Percentiles rank a stretch among this genome's conserved stretches.
Evolutionary conservation across 2,797 vertebrate species (phyloP).

Genomic region (Rhinella marina): DNA sequence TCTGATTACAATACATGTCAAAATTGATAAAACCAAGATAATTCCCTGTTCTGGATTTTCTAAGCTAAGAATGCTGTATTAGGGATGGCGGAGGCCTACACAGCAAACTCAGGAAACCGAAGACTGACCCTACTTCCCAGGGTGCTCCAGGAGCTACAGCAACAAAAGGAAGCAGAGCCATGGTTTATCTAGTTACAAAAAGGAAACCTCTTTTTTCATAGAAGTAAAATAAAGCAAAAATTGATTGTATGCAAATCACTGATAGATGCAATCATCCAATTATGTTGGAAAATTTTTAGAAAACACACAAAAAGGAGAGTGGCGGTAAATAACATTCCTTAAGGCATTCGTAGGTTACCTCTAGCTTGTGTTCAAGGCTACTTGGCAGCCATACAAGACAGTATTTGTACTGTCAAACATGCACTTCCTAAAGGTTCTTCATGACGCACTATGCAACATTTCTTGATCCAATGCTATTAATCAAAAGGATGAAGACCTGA

Average conservation of each 20-base stretch:
- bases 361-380: background rate
- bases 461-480: background rate
- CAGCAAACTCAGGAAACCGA: background rate
- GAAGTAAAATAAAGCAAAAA: background rate
- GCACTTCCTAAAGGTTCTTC: background rate
- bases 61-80: background rate
- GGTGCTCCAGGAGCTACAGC: background rate
- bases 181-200: background rate
- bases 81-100: background rate
- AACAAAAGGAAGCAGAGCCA: background rate
- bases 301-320: background rate
- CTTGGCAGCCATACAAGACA: background rate
- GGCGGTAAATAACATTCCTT: background rate
- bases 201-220: background rate
- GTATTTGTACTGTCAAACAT: background rate
- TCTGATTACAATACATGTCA: background rate
- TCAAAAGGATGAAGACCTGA: background rate
- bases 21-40: background rate
- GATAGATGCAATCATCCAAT: background rate
- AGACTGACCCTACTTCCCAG: background rate
- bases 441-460: background rate
- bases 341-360: background rate
- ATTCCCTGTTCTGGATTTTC: background rate
- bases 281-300: background rate
- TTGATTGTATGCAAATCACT: background rate